These are phyloP conservation scores for Centropus unirufus DNA, from an alignment of 2,113 vertebrate species.

Conservation along the genomic window DNA sequence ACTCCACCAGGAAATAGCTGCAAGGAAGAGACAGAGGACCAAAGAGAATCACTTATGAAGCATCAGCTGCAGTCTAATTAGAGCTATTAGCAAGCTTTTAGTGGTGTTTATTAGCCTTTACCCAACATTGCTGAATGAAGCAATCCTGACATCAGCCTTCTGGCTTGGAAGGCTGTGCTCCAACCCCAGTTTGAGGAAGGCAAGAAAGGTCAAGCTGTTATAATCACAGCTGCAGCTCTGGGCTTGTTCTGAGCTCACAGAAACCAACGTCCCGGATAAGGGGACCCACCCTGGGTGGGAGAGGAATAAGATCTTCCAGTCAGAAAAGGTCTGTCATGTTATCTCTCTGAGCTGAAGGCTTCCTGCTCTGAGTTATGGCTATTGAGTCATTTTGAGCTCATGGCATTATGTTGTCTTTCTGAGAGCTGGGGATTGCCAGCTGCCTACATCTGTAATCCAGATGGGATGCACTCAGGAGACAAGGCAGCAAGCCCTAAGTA, in stretches of 20 bases:
- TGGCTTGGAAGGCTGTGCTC: background rate
- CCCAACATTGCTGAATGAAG: constrained; percentile 2
- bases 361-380: background rate
- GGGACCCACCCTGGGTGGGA: background rate
- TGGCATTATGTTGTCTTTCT: background rate
- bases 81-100: constrained; percentile 61
- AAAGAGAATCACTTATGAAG: constrained; percentile 42
- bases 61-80: constrained; percentile 59
- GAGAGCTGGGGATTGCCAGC: background rate
- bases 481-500: background rate
- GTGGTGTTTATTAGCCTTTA: constrained; percentile 39
- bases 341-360: background rate
- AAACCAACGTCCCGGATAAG: background rate
- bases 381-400: background rate
- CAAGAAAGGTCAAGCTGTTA: background rate
- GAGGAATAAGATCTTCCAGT: background rate
- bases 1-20: constrained; percentile 45
- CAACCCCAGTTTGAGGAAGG: background rate
- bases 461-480: background rate
- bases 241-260: background rate
- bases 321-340: background rate
- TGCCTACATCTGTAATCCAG: fast-evolving
- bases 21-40: background rate
- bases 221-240: background rate
- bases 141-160: constrained; percentile 31